Evolutionary conservation across 1,140 invertebrate species (phyloP), one percentile per base, ranked within the genome.

Genomic region (Nephotettix cincticeps): DNA sequence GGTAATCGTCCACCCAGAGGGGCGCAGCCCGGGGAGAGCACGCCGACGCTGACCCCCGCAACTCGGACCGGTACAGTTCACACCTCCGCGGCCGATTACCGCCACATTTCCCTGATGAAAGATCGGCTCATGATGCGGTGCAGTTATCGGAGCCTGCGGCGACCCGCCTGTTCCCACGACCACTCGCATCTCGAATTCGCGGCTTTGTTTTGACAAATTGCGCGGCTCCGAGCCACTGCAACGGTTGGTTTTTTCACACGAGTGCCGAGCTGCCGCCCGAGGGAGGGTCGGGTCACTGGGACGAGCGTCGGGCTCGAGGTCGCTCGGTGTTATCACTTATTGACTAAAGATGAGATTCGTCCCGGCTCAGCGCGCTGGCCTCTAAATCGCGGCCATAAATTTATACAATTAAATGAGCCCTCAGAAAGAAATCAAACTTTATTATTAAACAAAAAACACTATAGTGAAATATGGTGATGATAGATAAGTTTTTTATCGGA

Each of bases 191-290:
- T 51, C 47, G 47, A 3, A 51, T 51, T 51, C 47, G 21, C 47
- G 47, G 47, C 47, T 51, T 51, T 51, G 47, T 51, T 51, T 51
- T 51, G 47, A 51, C 47, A 51, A 51, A 51, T 51, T 51, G 47
- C 47, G 47, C 47, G 19, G 47, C 47, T 51, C 47, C 47, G 47
- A 51, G 47, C 47, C 47, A 51, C 47, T n/a, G 47, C 47, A n/a
- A 17, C 36, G 36, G 36, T 40, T n/a, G 47, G 47, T 51, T 51
- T 51, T 51, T 51, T 51, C 47, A 51, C 47, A 51, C 47, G 47
- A 36, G 32, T 36, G 32, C 32, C 47, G 19, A n/a, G 21, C n/a
- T 51, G 21, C 3, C 47, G 14, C 47, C 47, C 14, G 47, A 2
- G 47, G 47, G 14, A n/a, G n/a, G 47, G 47, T 51, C 47, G 21